Conservation (phyloP, 2,113 vertebrate genomes). For the Limnothrissa miodon region DNA sequence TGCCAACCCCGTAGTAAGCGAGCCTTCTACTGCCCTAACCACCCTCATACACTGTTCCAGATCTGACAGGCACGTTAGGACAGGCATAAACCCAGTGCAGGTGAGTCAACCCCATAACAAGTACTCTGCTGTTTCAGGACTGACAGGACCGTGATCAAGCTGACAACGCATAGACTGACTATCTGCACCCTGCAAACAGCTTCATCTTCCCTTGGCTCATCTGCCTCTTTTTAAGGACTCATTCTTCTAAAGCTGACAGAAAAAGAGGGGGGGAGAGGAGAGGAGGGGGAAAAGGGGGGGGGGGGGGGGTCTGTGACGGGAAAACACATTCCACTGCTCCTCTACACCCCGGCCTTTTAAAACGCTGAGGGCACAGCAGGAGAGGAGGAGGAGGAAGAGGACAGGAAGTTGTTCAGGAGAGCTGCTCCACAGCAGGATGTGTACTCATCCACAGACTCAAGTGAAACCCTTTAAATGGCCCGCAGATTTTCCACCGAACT, state of each 20-base stretch:
- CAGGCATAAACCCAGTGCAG: no score
- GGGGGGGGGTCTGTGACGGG: neutral
- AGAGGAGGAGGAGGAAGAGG: neutral
- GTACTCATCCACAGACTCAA: neutral
- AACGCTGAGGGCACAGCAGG: neutral
- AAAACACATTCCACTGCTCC: neutral
- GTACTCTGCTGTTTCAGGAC: neutral
- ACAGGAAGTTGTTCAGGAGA: conserved; percentile 1
- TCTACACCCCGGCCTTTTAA: neutral
- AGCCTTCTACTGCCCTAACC: neutral
- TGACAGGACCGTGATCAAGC: neutral
- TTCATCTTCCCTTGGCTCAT: neutral
- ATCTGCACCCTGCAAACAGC: neutral
- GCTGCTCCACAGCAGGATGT: neutral
- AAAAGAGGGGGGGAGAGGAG: neutral
- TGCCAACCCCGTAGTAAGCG: neutral
- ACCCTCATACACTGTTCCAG: neutral
- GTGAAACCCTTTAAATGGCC: neutral
- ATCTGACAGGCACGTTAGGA: no score
- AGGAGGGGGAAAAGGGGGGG: neutral
- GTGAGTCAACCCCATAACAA: neutral
- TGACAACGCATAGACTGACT: neutral
- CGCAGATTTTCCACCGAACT: neutral
- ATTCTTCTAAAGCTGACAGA: neutral
- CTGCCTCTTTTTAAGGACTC: neutral